A percentile compares a stretch with the other conserved stretches of the same genome.
These are phyloP conservation scores for Pyrrhia umbra DNA, from an alignment of 2,888 invertebrate genomes.

Conservation along the genomic window DNA sequence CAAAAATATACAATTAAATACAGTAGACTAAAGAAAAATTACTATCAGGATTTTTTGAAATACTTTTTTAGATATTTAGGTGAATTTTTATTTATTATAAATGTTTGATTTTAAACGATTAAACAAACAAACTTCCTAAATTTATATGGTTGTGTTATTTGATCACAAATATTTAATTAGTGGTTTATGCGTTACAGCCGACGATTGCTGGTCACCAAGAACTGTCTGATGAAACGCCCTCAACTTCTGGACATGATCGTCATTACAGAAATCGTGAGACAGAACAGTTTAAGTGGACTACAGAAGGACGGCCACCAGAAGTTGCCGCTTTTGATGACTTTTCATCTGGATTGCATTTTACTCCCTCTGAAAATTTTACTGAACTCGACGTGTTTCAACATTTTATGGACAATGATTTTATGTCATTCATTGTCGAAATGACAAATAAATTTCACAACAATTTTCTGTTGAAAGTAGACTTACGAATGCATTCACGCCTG, in stretches of 20 bases:
- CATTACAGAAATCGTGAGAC: constrained; percentile 23
- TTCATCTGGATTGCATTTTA: constrained; percentile 13
- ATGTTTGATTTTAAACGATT: too few species aligned
- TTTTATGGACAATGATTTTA: constrained; percentile 20
- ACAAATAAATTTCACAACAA: too few species aligned
- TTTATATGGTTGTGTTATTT: too few species aligned
- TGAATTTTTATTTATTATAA: too few species aligned
- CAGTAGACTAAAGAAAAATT: too few species aligned
- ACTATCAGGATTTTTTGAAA: too few species aligned
- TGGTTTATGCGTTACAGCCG: constrained; percentile 10
- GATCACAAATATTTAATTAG: too few species aligned
- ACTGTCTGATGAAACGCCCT: constrained; percentile 21
- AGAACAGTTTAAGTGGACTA: constrained; percentile 9
- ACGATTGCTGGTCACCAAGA: constrained; percentile 5
- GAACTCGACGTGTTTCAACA: constrained; percentile 9
- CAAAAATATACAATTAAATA: too few species aligned
- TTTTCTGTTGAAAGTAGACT: too few species aligned
- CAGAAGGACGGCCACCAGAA: constrained; percentile 16
- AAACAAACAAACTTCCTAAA: too few species aligned
- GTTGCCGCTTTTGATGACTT: constrained; percentile 18
- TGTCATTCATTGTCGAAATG: constrained; percentile 19
- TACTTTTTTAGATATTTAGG: too few species aligned
- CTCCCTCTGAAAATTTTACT: neutral
- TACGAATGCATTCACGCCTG: too few species aligned
- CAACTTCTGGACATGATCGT: constrained; percentile 24